Evolutionary conservation across 37 sponge, comb jelly and placozoan species (phyloP).

Genomic region (Cliona cf. orientalis): DNA sequence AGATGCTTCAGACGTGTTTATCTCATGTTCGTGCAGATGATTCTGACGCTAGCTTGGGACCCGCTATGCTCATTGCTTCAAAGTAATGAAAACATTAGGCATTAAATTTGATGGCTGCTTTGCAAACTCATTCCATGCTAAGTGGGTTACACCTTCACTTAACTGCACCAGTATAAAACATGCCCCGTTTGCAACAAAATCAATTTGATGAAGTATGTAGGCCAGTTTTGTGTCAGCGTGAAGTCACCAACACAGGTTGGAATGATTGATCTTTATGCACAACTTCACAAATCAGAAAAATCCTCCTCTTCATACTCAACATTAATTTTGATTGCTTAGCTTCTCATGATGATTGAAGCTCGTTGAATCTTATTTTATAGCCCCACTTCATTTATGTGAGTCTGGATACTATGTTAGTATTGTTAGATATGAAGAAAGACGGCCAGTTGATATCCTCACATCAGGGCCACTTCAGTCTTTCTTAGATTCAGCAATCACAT

Average conservation of each 20-base stretch:
- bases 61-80: constrained; percentile 10
- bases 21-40: neutral
- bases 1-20: neutral
- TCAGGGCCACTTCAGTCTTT: too few species aligned
- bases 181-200: constrained; percentile 42
- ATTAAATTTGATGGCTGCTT: constrained; percentile 2
- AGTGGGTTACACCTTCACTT: constrained; percentile 43
- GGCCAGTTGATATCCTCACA: too few species aligned
- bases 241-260: neutral
- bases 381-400: too few species aligned
- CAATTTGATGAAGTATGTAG: neutral
- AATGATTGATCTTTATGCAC: neutral
- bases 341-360: too few species aligned
- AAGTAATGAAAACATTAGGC: neutral
- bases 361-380: too few species aligned
- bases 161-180: neutral
- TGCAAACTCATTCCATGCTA: constrained; percentile 46
- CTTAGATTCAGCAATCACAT: too few species aligned
- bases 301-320: too few species aligned
- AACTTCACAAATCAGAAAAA: neutral
- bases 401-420: too few species aligned
- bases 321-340: too few species aligned
- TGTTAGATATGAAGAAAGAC: too few species aligned
- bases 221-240: constrained; percentile 4
- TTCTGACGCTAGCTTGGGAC: neutral